Conservation (phyloP, 1,140 invertebrate species). For the Drosophila bocki region DNA sequence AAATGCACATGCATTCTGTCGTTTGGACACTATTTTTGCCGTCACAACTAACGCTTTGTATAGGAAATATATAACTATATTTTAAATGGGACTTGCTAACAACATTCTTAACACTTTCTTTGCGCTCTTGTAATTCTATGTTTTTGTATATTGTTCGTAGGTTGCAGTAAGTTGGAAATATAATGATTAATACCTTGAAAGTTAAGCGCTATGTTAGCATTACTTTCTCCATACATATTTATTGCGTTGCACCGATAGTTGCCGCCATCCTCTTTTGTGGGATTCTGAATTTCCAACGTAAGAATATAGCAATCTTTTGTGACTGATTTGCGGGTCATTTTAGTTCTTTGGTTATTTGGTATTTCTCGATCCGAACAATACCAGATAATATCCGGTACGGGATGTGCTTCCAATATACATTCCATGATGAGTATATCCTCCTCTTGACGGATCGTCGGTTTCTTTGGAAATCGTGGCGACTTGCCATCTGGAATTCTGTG, state of each 20-base stretch:
- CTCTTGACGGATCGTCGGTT: constrained; percentile 97
- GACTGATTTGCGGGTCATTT: constrained; percentile 93
- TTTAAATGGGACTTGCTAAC: constrained; percentile 1
- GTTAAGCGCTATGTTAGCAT: constrained; percentile 99
- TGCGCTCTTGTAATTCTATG: neutral
- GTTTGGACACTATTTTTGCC: neutral
- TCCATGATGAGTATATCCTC: constrained; percentile 98
- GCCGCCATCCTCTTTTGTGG: constrained; percentile 97
- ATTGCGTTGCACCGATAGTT: constrained; percentile 99
- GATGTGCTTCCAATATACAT: constrained; percentile 97
- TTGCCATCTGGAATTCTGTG: constrained; percentile 98
- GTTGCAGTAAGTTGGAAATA: constrained; percentile 18
- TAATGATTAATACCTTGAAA: constrained; percentile 94
- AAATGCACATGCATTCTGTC: constrained; percentile 7
- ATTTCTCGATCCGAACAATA: constrained; percentile 95
- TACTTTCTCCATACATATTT: constrained; percentile 99
- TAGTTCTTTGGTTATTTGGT: constrained; percentile 91
- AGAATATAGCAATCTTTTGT: constrained; percentile 96
- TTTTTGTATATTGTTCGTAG: constrained; percentile 1
- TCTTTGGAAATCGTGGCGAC: constrained; percentile 97
- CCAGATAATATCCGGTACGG: constrained; percentile 97
- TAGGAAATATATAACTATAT: neutral
- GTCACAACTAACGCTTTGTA: constrained; percentile 2
- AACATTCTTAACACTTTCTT: neutral
- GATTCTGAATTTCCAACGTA: constrained; percentile 96